phyloP scores from a whole-genome alignment of 35 echinoderm and acorn worm genomes.

The Ophiothrix spiculata region DNA sequence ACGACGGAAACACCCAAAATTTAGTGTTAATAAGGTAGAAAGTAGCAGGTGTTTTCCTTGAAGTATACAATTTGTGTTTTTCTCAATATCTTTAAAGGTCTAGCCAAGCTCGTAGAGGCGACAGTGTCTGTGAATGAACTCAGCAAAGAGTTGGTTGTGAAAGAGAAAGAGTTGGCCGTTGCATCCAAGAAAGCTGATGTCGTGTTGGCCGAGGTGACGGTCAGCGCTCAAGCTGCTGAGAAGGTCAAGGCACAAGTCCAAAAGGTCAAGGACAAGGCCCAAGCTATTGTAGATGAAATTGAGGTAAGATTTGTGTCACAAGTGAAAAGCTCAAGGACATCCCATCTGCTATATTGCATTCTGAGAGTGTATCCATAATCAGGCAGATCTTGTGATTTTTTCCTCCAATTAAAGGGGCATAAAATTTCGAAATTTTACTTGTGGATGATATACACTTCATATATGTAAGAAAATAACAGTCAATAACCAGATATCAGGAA shows the following conservation, averaged over 20 bases:
- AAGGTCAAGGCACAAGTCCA: conserved; percentile 90
- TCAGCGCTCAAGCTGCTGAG: conserved; percentile 83
- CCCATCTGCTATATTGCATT: no score
- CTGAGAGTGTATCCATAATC: no score
- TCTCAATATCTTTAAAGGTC: conserved; percentile 47
- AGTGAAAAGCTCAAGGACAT: conserved; percentile 35
- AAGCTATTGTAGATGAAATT: conserved; percentile 88
- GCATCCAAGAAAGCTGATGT: conserved; percentile 90
- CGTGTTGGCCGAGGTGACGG: conserved; percentile 94
- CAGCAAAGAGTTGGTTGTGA: conserved; percentile 76
- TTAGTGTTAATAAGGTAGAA: no score
- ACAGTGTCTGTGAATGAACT: conserved; percentile 85
- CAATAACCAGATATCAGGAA: no score
- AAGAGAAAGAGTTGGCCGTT: conserved; percentile 90
- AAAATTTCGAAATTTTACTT: no score
- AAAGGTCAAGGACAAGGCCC: conserved; percentile 94
- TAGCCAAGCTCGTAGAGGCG: conserved; percentile 93
- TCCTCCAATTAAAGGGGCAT: no score
- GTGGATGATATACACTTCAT: no score
- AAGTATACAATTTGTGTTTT: no score
- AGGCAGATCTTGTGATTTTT: no score
- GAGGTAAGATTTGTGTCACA: conserved; percentile 67
- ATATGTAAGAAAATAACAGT: no score
- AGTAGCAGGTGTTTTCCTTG: no score
- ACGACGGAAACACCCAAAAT: no score